Percentiles rank a stretch among this genome's conserved stretches.
Conservation (phyloP, 2,797 vertebrate species). For the Enteromius radiatus region DNA sequence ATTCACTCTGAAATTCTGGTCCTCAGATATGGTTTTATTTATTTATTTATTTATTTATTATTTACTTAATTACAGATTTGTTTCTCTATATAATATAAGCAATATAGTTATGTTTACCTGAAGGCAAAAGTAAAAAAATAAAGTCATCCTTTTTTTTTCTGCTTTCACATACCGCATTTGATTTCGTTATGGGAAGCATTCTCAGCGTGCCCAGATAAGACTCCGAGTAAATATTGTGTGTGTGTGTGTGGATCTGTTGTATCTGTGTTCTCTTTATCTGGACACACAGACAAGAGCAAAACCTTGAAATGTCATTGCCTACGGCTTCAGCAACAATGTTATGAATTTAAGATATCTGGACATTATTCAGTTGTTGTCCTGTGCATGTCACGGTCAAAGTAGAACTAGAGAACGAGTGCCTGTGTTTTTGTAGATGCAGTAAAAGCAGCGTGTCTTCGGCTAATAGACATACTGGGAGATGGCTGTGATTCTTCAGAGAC, state of each 20-base stretch:
- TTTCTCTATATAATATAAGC: not conserved
- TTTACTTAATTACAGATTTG: not conserved
- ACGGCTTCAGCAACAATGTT: constrained; percentile 21
- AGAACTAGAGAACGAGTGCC: not conserved
- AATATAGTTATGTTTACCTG: not conserved
- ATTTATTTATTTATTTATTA: too few species aligned
- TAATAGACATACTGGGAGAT: constrained; percentile 12
- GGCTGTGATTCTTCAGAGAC: not conserved
- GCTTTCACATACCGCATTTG: not conserved
- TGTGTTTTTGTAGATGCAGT: not conserved
- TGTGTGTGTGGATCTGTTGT: constrained; percentile 30
- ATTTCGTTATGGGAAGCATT: not conserved
- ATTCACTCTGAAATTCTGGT: not conserved
- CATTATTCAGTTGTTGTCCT: constrained; percentile 12
- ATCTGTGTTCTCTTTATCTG: constrained; percentile 44
- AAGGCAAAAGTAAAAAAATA: not conserved
- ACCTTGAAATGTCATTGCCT: constrained; percentile 41
- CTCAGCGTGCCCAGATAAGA: not conserved
- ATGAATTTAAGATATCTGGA: constrained; percentile 30
- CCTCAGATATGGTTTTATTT: not conserved
- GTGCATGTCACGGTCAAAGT: constrained; percentile 15
- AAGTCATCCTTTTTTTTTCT: not conserved
- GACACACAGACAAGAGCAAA: constrained; percentile 23
- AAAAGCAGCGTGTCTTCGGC: constrained; percentile 4
- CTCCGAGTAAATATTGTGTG: constrained; percentile 3